phyloP scores from a whole-genome alignment of 2,888 invertebrate species.

The Tinea semifulvella region DNA sequence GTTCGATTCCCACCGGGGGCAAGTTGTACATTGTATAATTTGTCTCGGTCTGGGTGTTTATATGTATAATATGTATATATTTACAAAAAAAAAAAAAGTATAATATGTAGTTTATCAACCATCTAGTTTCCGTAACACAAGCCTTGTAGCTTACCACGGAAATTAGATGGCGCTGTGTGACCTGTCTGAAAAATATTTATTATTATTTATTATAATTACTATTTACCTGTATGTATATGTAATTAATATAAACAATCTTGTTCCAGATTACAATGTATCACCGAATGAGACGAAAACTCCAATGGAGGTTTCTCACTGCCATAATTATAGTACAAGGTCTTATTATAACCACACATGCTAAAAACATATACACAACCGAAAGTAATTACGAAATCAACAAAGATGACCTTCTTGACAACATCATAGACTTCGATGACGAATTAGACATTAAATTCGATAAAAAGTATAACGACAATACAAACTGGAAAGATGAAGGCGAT shows the following conservation, averaged over 20 bases:
- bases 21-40: too few relatives aligned
- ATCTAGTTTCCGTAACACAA: too few relatives aligned
- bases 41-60: too few relatives aligned
- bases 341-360: constrained; percentile 26
- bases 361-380: constrained; percentile 31
- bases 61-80: too few relatives aligned
- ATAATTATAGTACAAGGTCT: constrained; percentile 33
- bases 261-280: constrained; percentile 34
- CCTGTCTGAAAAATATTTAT: too few relatives aligned
- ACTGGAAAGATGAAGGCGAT: constrained; percentile 32
- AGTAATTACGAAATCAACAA: constrained; percentile 9
- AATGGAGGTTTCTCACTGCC: constrained; percentile 32
- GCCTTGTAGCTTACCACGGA: too few relatives aligned
- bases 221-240: too few relatives aligned
- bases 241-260: neutral
- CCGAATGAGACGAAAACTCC: constrained; percentile 48
- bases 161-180: too few relatives aligned
- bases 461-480: constrained; percentile 35
- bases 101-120: too few relatives aligned
- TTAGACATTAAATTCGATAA: constrained; percentile 43
- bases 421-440: constrained; percentile 54
- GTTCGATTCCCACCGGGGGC: too few relatives aligned
- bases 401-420: constrained; percentile 43
- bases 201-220: too few relatives aligned
- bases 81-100: too few relatives aligned